These are phyloP conservation scores for Callopanchax toddi DNA, from an alignment of 2,113 vertebrate species.

Conservation along the genomic window DNA sequence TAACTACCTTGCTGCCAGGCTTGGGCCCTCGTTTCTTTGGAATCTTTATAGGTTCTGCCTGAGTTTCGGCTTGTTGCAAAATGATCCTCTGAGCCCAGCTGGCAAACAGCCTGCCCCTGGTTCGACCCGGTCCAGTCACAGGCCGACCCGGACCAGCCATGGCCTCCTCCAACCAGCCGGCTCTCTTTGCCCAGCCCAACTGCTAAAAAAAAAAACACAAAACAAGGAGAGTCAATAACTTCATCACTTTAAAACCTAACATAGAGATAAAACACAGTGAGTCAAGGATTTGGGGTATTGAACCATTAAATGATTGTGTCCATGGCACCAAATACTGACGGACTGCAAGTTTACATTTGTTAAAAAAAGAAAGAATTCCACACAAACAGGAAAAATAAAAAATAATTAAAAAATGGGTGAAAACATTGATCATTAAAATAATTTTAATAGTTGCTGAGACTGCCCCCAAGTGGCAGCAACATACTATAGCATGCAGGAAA, in stretches of 20 bases:
- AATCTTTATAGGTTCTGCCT: conserved; percentile 88
- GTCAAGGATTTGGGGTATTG: too few relatives aligned
- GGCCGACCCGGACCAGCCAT: conserved; percentile 87
- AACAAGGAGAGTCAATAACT: not conserved
- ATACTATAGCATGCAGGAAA: not conserved
- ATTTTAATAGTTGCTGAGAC: not conserved
- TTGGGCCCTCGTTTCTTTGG: conserved; percentile 98
- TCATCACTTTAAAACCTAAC: not conserved
- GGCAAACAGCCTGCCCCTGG: conserved; percentile 86
- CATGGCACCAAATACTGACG: too few relatives aligned
- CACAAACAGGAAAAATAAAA: too few relatives aligned
- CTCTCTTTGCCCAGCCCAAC: conserved; percentile 78
- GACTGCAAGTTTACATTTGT: too few relatives aligned
- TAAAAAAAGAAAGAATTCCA: too few relatives aligned
- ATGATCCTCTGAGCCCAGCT: conserved; percentile 81
- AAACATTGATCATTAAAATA: too few relatives aligned
- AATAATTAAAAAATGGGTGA: too few relatives aligned
- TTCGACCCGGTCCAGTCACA: conserved; percentile 81
- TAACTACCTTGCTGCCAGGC: conserved; percentile 93
- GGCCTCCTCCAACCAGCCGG: conserved; percentile 85
- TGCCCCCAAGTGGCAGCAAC: not conserved
- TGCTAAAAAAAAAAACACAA: conserved; percentile 31
- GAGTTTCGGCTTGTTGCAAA: conserved; percentile 83
- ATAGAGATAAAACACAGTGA: not conserved
- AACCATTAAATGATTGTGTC: too few relatives aligned